Percentiles rank a stretch among this genome's conserved stretches.
Evolutionary conservation across 1,140 invertebrate species (phyloP).

Genomic region (Drosophila seguyi): DNA sequence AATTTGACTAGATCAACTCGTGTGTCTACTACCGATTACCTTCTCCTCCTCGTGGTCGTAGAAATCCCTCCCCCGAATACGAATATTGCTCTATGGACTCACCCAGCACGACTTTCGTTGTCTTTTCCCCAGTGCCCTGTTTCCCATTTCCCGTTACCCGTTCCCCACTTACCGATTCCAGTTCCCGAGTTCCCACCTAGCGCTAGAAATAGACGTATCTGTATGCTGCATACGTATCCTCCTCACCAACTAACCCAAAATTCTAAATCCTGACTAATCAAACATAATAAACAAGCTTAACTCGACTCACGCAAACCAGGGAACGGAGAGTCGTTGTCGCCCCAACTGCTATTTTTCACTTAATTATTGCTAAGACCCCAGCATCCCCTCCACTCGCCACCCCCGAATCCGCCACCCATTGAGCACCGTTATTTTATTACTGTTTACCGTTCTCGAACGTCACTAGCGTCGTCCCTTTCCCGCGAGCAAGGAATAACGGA

Average conservation of each 20-base stretch:
- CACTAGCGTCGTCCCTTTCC: slow-evolving; percentile 44
- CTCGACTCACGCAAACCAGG: slow-evolving; percentile 33
- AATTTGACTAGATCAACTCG: slow-evolving; percentile 71
- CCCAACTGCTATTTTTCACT: slow-evolving; percentile 76
- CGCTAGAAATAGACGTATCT: slow-evolving; percentile 20
- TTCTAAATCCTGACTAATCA: slow-evolving; percentile 73
- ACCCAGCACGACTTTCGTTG: slow-evolving; percentile 12
- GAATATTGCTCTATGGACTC: slow-evolving; percentile 24
- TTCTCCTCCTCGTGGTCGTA: not conserved
- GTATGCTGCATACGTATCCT: slow-evolving; percentile 15
- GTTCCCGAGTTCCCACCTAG: slow-evolving; percentile 11
- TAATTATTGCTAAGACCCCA: slow-evolving; percentile 75
- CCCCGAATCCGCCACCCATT: slow-evolving; percentile 46
- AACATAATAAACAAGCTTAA: slow-evolving; percentile 79
- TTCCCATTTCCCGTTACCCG: not conserved
- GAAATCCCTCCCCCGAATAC: slow-evolving; percentile 1
- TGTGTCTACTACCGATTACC: slow-evolving; percentile 3
- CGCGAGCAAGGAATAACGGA: slow-evolving; percentile 41
- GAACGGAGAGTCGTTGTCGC: slow-evolving; percentile 32
- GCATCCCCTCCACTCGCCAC: slow-evolving; percentile 10
- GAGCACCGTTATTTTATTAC: slow-evolving; percentile 72
- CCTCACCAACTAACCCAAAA: slow-evolving; percentile 42
- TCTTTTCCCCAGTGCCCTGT: not conserved
- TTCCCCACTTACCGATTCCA: not conserved
- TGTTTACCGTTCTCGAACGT: slow-evolving; percentile 67